A percentile compares a stretch with the other conserved stretches of the same genome.
Evolutionary conservation across 2,888 invertebrate genomes (phyloP).

Genomic region (Linnaemya tessellans): DNA sequence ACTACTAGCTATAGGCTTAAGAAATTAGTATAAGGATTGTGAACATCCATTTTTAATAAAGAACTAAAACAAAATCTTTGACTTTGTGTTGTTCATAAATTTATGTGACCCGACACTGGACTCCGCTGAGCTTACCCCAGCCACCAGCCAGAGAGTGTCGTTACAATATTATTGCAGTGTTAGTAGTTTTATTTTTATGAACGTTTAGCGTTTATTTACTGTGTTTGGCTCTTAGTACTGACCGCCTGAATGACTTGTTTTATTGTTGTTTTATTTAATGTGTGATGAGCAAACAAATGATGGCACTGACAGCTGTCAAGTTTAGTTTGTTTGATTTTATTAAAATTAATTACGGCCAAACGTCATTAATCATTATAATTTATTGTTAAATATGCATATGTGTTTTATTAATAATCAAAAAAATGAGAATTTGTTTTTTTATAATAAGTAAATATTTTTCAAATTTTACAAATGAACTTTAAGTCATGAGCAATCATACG

Average conservation of each 20-base stretch:
- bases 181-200: constrained; percentile 38
- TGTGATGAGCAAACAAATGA: constrained; percentile 73
- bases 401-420: constrained; percentile 10
- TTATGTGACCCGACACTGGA: too few relatives aligned
- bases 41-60: too few relatives aligned
- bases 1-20: too few relatives aligned
- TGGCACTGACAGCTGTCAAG: constrained; percentile 76
- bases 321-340: constrained; percentile 82
- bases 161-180: too few relatives aligned
- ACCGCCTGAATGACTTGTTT: constrained; percentile 26
- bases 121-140: too few relatives aligned
- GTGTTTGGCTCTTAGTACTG: constrained; percentile 13
- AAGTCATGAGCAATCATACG: too few relatives aligned
- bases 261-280: constrained; percentile 52
- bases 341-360: constrained; percentile 81
- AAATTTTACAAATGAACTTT: too few relatives aligned
- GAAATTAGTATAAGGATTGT: too few relatives aligned
- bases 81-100: too few relatives aligned
- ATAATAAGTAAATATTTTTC: too few relatives aligned
- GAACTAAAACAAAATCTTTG: too few relatives aligned
- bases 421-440: not conserved
- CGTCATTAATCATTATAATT: constrained; percentile 80
- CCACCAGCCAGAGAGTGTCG: too few relatives aligned
- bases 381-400: constrained; percentile 9
- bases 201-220: constrained; percentile 48